Percentiles rank a stretch among this genome's conserved stretches.
Conservation (phyloP, 2,797 vertebrate genomes). For the Notamacropus eugenii region DNA sequence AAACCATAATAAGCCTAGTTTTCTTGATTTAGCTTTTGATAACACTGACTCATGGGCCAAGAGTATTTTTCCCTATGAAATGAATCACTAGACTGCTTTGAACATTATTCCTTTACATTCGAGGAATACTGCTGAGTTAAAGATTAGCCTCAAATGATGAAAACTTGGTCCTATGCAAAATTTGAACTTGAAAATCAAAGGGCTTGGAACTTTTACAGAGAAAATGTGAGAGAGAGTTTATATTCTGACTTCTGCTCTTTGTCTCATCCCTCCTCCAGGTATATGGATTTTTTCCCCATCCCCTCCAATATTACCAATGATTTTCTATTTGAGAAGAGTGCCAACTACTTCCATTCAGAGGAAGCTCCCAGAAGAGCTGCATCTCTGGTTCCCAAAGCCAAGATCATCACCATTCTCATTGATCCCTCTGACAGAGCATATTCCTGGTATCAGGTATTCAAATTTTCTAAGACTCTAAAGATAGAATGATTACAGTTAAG, state of each 20-base stretch:
- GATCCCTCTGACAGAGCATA: constrained; percentile 95
- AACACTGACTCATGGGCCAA: constrained; percentile 13
- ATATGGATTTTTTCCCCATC: constrained; percentile 96
- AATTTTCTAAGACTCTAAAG: not conserved
- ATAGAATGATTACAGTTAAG: not conserved
- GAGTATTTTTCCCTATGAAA: not conserved
- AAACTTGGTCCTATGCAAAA: constrained; percentile 21
- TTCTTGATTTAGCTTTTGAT: constrained; percentile 30
- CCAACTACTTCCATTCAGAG: constrained; percentile 97
- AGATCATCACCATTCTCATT: constrained; percentile 97
- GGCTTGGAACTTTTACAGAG: not conserved
- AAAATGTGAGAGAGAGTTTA: constrained; percentile 49
- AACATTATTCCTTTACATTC: not conserved
- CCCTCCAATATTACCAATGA: constrained; percentile 93
- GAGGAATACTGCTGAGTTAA: not conserved
- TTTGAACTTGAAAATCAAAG: not conserved
- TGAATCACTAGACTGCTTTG: not conserved
- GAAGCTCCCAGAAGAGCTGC: constrained; percentile 92
- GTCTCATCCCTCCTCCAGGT: constrained; percentile 86
- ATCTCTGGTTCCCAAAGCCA: constrained; percentile 95
- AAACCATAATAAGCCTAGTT: not conserved
- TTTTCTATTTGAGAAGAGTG: constrained; percentile 97
- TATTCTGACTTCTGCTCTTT: constrained; percentile 43
- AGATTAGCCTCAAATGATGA: not conserved
- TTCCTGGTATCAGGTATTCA: constrained; percentile 96